These are phyloP conservation scores for Calliphora vicina DNA, from an alignment of 1,140 invertebrate species.

Conservation along the genomic window DNA sequence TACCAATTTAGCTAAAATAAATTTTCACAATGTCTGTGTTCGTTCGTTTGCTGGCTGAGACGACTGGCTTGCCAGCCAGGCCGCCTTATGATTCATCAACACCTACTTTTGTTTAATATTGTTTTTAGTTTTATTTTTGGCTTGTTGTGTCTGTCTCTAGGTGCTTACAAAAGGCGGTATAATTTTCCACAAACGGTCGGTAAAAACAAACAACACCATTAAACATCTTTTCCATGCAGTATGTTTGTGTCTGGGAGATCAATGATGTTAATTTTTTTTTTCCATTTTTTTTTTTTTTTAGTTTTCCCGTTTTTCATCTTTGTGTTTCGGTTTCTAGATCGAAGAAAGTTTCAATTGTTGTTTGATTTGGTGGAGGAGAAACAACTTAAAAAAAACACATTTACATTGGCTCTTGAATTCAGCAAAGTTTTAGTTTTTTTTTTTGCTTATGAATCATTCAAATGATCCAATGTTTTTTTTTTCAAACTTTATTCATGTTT, in stretches of 20 bases:
- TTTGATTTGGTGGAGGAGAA: background rate
- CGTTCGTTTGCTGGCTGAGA: no score
- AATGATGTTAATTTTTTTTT: conserved; percentile 11
- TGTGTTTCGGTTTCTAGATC: background rate
- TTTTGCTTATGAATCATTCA: background rate
- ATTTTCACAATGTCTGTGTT: conserved; percentile 1
- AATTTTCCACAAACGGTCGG: conserved; percentile 7
- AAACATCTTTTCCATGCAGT: background rate
- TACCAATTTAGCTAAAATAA: background rate
- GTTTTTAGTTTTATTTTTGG: background rate
- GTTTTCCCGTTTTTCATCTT: background rate
- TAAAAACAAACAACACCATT: background rate
- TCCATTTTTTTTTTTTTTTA: background rate
- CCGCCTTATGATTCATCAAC: conserved; percentile 4
- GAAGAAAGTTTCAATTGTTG: conserved; percentile 3
- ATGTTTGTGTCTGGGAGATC: background rate
- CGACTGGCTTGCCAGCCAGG: background rate
- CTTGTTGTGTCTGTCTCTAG: background rate
- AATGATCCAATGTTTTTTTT: background rate
- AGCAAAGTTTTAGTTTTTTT: background rate
- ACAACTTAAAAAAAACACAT: background rate
- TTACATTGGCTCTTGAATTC: background rate
- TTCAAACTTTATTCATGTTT: background rate
- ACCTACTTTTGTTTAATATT: background rate
- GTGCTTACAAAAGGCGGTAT: background rate